Conservation (phyloP, 2,113 vertebrate genomes). For the human region GRCh38 chr1:206890001-206890500, state of each 20-base stretch:
- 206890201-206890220: neutral
- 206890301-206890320: neutral
- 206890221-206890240: neutral
- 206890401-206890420: neutral
- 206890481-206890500: neutral
- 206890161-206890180: too few relatives aligned
- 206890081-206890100: neutral
- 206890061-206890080: neutral
- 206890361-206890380: neutral
- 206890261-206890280: neutral
- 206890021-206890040: neutral
- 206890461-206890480: neutral
- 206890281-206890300: neutral
- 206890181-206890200: neutral
- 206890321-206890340: too few relatives aligned
- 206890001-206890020: neutral
- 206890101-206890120: neutral
- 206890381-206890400: neutral
- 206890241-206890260: neutral
- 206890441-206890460: neutral
- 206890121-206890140: neutral
- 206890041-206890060: neutral
- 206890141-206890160: too few relatives aligned
- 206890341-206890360: neutral
- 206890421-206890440: neutral